These are phyloP conservation scores for Cottoperca gobio DNA, from an alignment of 2,797 vertebrate genomes.

Conservation along the genomic window DNA sequence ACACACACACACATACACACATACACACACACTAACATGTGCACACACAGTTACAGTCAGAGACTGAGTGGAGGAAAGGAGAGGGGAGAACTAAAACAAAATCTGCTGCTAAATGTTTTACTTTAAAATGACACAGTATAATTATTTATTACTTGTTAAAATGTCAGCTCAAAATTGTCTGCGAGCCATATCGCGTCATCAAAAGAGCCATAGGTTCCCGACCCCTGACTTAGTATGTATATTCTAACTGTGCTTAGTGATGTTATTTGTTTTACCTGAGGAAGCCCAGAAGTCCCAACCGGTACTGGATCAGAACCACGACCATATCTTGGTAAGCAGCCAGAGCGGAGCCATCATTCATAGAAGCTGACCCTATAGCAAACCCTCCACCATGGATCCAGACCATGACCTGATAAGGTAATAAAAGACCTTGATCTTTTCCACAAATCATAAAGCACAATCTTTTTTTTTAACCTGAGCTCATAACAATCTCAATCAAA, in stretches of 20 bases:
- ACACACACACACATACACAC: too few relatives aligned
- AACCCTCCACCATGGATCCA: conserved; percentile 88
- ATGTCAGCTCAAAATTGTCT: too few relatives aligned
- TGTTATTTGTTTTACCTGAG: conserved; percentile 81
- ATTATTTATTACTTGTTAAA: too few relatives aligned
- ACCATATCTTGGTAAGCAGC: conserved; percentile 85
- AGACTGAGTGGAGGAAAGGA: too few relatives aligned
- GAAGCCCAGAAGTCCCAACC: conserved; percentile 87
- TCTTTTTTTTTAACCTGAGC: background rate
- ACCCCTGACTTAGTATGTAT: background rate
- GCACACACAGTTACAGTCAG: too few relatives aligned
- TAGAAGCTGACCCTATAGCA: conserved; percentile 62
- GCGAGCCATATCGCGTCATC: too few relatives aligned
- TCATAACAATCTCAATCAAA: background rate
- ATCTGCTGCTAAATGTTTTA: too few relatives aligned
- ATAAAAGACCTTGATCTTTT: conserved; percentile 3
- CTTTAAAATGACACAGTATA: too few relatives aligned
- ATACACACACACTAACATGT: too few relatives aligned
- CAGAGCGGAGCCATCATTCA: conserved; percentile 82
- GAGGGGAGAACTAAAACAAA: too few relatives aligned
- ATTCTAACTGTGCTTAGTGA: background rate
- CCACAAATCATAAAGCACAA: background rate
- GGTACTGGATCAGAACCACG: conserved; percentile 87
- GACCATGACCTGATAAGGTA: conserved; percentile 86
- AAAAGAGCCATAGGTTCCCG: too few relatives aligned